Evolutionary conservation across 2,888 invertebrate genomes (phyloP), one percentile per base, ranked within the genome.

Genomic region (Capitulum mitella): DNA sequence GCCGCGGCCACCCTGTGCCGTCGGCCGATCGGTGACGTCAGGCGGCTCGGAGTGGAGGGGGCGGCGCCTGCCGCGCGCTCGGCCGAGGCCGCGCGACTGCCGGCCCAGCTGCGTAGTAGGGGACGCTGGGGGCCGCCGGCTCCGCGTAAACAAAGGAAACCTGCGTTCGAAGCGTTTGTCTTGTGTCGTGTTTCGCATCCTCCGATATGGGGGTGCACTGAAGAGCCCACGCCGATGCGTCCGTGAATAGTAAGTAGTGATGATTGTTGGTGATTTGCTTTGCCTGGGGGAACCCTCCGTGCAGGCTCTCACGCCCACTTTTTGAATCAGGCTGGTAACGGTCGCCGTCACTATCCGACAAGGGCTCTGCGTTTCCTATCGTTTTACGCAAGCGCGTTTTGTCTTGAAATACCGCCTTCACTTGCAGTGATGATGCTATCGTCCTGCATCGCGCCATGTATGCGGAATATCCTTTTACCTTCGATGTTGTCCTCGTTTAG

Each of bases 61-160:
- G 64, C 64, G 64, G 64, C 34, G 64, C 64, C 64, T 64, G 64
- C 29, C 51, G 26, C 43, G 43, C 6, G 43, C 43, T 43, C 43
- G 43, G 43, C 43, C 12, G 58, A 8, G 10, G 51, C 51, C 16
- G 51, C 16, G 51, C 51, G 19, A 22, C 64, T 34, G 64, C 64
- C 64, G 19, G 64, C 64, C 34, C 64, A 34, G 34, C 64, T 64
- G 64, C 34, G 64, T 64, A 64, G 64, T 34, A 64, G 64, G 64
- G 64, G 64, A 64, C 64, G 51, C 22, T 61, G 1, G 32, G 64
- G 19, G 16, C 64, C 64, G 64, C 64, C 34, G 0, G 32, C 19
- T 10, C 64, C 64, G 34, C 64, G 34, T 34, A 64, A 34, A 64
- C 64, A 64, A 64, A 64, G 64, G 64, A 34, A 64, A 32, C 32